phyloP scores from a whole-genome alignment of 2,888 invertebrate genomes.

The Parelbella ahira region DNA sequence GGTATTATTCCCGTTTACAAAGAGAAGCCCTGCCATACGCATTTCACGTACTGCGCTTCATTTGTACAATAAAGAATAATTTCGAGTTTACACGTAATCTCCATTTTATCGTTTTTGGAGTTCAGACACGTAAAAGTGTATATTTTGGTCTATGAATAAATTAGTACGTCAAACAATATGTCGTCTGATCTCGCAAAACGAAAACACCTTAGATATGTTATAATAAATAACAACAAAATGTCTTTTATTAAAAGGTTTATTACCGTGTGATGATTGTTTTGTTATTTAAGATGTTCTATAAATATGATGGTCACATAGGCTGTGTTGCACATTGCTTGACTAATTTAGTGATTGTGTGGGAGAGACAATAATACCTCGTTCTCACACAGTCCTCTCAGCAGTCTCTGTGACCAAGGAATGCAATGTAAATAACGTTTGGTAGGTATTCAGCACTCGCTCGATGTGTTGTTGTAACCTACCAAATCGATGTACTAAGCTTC shows the following conservation, averaged over 20 bases:
- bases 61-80: conserved; percentile 10
- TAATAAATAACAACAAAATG: conserved; percentile 46
- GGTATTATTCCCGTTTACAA: no score
- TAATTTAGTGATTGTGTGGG: conserved; percentile 15
- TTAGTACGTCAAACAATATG: no score
- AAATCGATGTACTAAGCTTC: conserved; percentile 41
- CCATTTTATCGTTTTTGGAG: conserved; percentile 14
- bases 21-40: no score
- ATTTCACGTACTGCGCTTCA: no score
- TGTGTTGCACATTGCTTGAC: conserved; percentile 46
- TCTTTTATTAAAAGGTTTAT: conserved; percentile 65
- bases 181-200: conserved; percentile 28
- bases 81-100: conserved; percentile 21
- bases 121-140: conserved; percentile 2
- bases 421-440: conserved; percentile 62
- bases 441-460: conserved; percentile 60
- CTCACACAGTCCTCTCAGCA: conserved; percentile 12
- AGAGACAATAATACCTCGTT: neutral
- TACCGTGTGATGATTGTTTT: conserved; percentile 73
- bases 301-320: conserved; percentile 51
- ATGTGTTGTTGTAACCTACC: conserved; percentile 66
- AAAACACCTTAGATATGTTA: conserved; percentile 34
- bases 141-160: no score
- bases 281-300: conserved; percentile 52
- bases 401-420: conserved; percentile 33